Evolutionary conservation across 2,113 vertebrate species (phyloP), one percentile per base, ranked within the genome.

Genomic region (Phrynosoma platyrhinos): DNA sequence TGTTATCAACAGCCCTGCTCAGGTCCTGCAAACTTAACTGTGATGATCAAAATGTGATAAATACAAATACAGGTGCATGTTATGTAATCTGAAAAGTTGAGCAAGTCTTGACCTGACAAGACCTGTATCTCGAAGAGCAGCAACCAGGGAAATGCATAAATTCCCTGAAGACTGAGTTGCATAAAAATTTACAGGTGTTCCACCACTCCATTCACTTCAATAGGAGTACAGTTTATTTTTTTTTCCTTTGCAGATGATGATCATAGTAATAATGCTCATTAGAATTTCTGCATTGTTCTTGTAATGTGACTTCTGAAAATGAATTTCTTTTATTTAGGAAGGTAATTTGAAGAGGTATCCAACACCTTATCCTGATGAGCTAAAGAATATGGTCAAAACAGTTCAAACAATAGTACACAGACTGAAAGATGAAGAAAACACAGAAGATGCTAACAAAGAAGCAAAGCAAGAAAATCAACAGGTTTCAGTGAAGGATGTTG

Each of bases 311-410:
- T 25, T 82, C 2, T 0, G 86, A 18, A 1, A 9, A 79, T 1
- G 58, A 20, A n/a, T 88, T 89, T 71, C 82, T 64, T 92, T 83
- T 92, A 53, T 75, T 88, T 94, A 99, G 99, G 99, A 99, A 93
- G 99, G 99, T 40, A 99, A 98, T 95, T 96, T 99, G 95, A 99
- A 99, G 95, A 98, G 99, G 69, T 99, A 99, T 47, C 99, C 99
- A 32, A 99, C 99, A 10, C 99, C 99, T 0, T 99, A 99, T 92
- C 99, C 99, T 30, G 99, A 99, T 85, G 99, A 99, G 93, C 95
- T 99, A 95, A 99, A 99, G 95, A 99, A 98, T 97, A 99, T 99
- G 98, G 99, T 99, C 83, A 99, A 99, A 96, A 99, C 99, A 1
- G 99, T 99, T 72, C 99, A 99, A 95, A 99, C 98, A 4, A 98